A percentile compares a stretch with the other conserved stretches of the same genome.
phyloP scores from a whole-genome alignment of 2,888 invertebrate genomes.

The Heliconius erato region DNA sequence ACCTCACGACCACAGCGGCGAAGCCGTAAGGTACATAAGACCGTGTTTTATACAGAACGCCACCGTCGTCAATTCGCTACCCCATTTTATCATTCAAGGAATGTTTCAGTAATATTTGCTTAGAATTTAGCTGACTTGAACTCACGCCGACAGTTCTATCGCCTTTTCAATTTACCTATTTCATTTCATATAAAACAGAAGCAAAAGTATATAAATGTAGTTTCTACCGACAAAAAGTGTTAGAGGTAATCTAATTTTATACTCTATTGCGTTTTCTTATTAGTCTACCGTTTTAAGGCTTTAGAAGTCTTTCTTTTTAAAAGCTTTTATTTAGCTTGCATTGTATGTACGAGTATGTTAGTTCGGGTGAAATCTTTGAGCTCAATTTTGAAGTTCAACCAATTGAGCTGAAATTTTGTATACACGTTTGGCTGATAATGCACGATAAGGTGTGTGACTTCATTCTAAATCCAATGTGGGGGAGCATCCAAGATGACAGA shows the following conservation, averaged over 20 bases:
- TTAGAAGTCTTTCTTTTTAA: background rate
- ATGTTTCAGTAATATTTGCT: conserved; percentile 52
- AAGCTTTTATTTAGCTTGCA: too few species aligned
- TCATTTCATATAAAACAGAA: background rate
- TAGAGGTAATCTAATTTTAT: conserved; percentile 6
- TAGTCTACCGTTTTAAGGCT: background rate
- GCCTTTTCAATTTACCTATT: conserved; percentile 9
- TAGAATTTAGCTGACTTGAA: conserved; percentile 36
- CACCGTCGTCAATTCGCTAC: conserved; percentile 36
- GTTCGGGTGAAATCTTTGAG: too few species aligned
- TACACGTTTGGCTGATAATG: too few species aligned
- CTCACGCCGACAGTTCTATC: conserved; percentile 24
- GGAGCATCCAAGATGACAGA: too few species aligned
- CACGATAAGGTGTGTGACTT: too few species aligned
- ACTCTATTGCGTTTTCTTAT: background rate
- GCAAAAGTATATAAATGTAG: background rate
- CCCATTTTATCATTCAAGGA: conserved; percentile 50
- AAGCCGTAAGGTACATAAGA: background rate
- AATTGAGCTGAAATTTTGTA: too few species aligned
- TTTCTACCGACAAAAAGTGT: background rate
- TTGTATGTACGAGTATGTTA: too few species aligned
- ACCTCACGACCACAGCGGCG: background rate
- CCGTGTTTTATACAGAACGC: background rate
- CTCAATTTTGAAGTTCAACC: too few species aligned
- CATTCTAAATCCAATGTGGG: too few species aligned